Evolutionary conservation across 2,888 invertebrate species (phyloP).

Genomic region (Ichneumon xanthorius): DNA sequence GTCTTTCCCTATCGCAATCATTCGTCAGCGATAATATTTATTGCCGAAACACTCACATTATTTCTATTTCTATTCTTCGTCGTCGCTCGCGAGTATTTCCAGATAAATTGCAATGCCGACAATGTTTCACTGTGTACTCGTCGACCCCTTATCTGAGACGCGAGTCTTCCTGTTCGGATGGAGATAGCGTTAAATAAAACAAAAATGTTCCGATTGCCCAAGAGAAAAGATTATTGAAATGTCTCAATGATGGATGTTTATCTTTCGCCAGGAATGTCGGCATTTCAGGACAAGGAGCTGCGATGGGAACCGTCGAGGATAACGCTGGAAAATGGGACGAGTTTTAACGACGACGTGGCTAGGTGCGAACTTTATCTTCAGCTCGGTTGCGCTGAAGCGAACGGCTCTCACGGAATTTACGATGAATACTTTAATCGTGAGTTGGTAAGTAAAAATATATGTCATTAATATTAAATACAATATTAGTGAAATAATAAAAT

Average conservation of each 20-base stretch:
- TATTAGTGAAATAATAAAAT: neutral
- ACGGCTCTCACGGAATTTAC: neutral
- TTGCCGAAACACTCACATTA: neutral
- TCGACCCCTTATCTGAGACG: conserved; percentile 28
- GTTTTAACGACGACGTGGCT: conserved; percentile 34
- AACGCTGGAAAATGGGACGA: conserved; percentile 33
- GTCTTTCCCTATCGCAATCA: neutral
- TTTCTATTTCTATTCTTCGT: conserved; percentile 7
- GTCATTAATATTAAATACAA: no score
- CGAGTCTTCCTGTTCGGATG: conserved; percentile 19
- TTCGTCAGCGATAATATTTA: neutral
- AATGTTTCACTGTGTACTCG: conserved; percentile 1
- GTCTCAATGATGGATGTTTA: neutral
- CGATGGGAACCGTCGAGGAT: conserved; percentile 51
- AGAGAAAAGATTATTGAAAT: conserved; percentile 13
- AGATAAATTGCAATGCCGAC: neutral
- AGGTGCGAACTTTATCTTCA: conserved; percentile 58
- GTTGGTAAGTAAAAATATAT: conserved; percentile 37
- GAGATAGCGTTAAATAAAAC: conserved; percentile 4
- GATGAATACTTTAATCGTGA: conserved; percentile 23
- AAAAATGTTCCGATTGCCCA: neutral
- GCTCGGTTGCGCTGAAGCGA: conserved; percentile 47
- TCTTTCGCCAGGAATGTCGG: conserved; percentile 30
- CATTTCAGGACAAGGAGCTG: conserved; percentile 8
- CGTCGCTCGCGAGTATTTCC: neutral